These are phyloP conservation scores for Lagria hirta DNA, from an alignment of 2,888 invertebrate species.

Conservation along the genomic window DNA sequence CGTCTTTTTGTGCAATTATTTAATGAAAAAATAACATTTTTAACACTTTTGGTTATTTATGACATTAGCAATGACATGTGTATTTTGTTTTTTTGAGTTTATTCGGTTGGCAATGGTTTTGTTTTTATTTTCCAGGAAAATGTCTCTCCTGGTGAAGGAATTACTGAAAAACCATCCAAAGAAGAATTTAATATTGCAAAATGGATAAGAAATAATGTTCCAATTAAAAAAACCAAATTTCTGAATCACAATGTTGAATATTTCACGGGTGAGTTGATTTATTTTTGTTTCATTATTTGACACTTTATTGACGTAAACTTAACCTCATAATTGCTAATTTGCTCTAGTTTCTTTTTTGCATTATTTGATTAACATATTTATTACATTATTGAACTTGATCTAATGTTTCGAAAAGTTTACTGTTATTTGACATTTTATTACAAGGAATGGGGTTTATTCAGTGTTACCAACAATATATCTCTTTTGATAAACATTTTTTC, in stretches of 20 bases:
- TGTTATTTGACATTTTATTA: constrained; percentile 1
- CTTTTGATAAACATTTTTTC: no score
- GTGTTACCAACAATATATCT: no score
- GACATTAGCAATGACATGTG: no score
- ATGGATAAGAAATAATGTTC: constrained; percentile 91
- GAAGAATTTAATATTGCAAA: constrained; percentile 93
- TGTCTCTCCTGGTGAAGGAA: constrained; percentile 55
- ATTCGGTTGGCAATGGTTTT: constrained; percentile 15
- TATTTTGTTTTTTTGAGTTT: constrained; percentile 12
- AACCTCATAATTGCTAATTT: no score
- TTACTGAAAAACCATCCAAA: constrained; percentile 76
- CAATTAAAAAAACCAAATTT: constrained; percentile 94
- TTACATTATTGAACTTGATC: no score
- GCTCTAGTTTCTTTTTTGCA: no score
- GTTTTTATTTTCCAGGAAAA: constrained; percentile 50
- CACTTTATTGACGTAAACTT: no score
- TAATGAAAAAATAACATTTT: no score
- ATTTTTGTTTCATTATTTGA: no score
- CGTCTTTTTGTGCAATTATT: no score
- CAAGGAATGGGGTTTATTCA: not conserved
- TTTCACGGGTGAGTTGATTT: constrained; percentile 86
- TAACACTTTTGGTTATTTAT: constrained; percentile 1
- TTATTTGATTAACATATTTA: no score
- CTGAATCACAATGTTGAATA: constrained; percentile 96
- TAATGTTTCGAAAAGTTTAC: no score